These are phyloP conservation scores for Pithys albifrons DNA, from an alignment of 2,113 vertebrate genomes.

Conservation along the genomic window DNA sequence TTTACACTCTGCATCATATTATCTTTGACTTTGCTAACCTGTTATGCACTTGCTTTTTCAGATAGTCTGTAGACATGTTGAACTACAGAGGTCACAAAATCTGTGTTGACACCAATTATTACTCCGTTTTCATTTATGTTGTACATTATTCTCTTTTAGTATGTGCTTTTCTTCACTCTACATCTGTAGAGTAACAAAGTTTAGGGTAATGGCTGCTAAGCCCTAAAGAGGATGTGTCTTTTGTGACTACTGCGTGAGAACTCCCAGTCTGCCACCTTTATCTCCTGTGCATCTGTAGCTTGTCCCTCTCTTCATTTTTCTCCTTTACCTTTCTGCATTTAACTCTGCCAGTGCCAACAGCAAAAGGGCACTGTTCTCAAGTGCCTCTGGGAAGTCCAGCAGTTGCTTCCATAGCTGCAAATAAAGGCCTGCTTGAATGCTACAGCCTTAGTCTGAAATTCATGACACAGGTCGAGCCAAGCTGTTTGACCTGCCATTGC, in stretches of 20 bases:
- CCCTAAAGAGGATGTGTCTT: not conserved
- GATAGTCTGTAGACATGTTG: not conserved
- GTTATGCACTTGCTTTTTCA: not conserved
- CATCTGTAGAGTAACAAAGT: not conserved
- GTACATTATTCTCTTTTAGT: not conserved
- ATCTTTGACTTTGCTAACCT: not conserved
- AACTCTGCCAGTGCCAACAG: not conserved
- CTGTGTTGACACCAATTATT: not conserved
- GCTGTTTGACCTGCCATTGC: not conserved
- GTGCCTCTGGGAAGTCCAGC: not conserved
- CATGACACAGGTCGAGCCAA: not conserved
- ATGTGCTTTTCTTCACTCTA: not conserved
- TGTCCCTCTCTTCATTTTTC: not conserved
- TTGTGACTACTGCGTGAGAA: not conserved
- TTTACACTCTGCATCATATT: not conserved
- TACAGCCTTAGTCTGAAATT: not conserved
- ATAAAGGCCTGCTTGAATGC: not conserved
- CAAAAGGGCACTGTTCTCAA: not conserved
- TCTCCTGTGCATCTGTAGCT: not conserved
- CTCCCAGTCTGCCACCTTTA: not conserved
- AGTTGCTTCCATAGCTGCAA: not conserved
- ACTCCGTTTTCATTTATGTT: not conserved
- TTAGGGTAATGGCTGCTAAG: not conserved
- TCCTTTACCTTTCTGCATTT: not conserved
- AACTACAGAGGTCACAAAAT: not conserved